Conservation (phyloP, 2,113 vertebrate genomes). For the Ia io region DNA sequence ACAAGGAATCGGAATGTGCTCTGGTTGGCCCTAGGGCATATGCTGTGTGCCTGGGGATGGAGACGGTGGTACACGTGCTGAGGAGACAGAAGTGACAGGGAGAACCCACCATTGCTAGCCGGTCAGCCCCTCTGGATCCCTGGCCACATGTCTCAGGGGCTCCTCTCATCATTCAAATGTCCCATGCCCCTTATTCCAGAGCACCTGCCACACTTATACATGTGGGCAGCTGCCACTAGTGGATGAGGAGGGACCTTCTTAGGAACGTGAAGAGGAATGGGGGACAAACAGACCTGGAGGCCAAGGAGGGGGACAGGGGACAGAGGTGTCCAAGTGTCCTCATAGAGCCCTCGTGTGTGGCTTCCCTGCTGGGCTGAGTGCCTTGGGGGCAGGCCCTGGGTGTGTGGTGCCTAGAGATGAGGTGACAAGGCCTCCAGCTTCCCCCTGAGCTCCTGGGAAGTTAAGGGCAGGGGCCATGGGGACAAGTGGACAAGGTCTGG, state of each 20-base stretch:
- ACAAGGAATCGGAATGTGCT: background rate
- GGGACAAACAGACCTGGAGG: background rate
- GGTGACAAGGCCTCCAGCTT: background rate
- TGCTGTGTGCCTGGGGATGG: background rate
- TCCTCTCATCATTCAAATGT: background rate
- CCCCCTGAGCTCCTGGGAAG: background rate
- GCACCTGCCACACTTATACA: background rate
- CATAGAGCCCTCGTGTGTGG: background rate
- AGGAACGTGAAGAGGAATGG: background rate
- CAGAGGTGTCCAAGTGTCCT: background rate
- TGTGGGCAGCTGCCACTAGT: background rate
- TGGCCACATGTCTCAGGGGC: background rate
- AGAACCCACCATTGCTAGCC: rapidly evolving
- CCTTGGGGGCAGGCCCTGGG: background rate
- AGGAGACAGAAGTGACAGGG: background rate
- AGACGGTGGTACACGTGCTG: background rate
- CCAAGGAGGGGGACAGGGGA: background rate
- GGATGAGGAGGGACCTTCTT: background rate
- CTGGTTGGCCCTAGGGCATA: background rate
- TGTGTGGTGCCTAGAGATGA: background rate
- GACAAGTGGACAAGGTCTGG: background rate
- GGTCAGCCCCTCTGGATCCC: background rate
- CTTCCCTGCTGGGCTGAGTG: background rate
- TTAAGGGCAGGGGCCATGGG: background rate
- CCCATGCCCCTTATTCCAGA: background rate